Conservation (phyloP, 1,140 invertebrate species). For the Stegodyphus mimosarum region DNA sequence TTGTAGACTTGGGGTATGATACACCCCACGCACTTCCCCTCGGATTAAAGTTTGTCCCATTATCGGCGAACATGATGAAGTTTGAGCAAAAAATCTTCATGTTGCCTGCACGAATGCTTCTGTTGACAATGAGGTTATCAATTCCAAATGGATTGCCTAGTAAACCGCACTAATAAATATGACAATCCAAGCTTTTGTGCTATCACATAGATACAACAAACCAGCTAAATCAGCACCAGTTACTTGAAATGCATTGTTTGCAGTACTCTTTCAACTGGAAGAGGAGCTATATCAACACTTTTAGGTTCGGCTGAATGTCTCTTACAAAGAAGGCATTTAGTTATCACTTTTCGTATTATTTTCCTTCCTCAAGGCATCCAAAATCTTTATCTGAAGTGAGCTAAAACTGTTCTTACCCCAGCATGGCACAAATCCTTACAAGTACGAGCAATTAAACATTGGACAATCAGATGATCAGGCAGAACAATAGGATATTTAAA, state of each 20-base stretch:
- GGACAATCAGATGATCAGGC: neutral
- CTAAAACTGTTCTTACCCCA: neutral
- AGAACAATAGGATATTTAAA: constrained; percentile 6
- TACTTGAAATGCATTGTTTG: neutral
- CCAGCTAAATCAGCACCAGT: constrained; percentile 7
- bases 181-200: constrained; percentile 3
- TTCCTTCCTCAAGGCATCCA: constrained; percentile 2
- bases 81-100: constrained; percentile 2
- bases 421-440: too few relatives aligned
- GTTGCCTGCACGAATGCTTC: constrained; percentile 24
- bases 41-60: constrained; percentile 63
- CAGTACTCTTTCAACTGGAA: neutral
- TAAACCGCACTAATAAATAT: constrained; percentile 60
- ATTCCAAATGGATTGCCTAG: constrained; percentile 68
- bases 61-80: constrained; percentile 67
- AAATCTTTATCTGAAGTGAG: neutral
- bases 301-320: neutral
- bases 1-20: too few relatives aligned
- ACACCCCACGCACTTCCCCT: neutral
- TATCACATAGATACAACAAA: neutral
- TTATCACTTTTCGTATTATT: neutral
- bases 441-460: neutral
- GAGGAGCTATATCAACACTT: neutral
- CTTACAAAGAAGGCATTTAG: neutral
- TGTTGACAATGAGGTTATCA: constrained; percentile 54